Percentiles rank a stretch among this genome's conserved stretches.
These are phyloP conservation scores for Neolamprologus ventralis DNA, from an alignment of 2,113 vertebrate genomes.

Conservation along the genomic window DNA sequence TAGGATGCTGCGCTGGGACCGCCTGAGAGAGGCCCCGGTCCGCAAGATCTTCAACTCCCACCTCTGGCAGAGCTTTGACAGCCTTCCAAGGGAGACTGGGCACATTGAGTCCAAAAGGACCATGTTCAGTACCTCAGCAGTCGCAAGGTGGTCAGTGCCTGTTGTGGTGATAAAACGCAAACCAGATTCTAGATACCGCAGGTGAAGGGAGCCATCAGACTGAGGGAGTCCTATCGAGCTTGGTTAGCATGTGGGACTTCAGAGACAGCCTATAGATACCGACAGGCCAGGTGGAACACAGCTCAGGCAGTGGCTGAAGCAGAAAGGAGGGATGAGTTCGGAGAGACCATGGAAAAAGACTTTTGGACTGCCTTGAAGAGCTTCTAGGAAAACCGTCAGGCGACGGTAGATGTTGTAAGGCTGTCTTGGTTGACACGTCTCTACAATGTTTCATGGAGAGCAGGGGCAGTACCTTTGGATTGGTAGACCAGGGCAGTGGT, in stretches of 20 bases:
- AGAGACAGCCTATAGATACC: neutral
- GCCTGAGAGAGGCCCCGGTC: neutral
- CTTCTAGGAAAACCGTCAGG: neutral
- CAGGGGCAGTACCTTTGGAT: neutral
- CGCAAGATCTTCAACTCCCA: neutral
- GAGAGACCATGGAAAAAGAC: neutral
- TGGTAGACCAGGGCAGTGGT: neutral
- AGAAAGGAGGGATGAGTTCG: neutral
- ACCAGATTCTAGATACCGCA: neutral
- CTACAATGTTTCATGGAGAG: neutral
- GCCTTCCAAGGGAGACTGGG: neutral
- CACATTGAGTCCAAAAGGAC: neutral
- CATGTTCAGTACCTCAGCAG: neutral
- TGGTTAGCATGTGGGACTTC: neutral
- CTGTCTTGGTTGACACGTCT: neutral
- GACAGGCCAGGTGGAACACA: neutral
- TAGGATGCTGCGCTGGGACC: neutral
- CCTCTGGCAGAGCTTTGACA: neutral
- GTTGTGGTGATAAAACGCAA: neutral
- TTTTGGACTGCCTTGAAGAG: neutral
- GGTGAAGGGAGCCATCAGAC: neutral
- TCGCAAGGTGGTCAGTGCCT: neutral
- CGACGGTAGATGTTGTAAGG: neutral
- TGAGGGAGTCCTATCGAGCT: neutral
- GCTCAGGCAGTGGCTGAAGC: neutral